Evolutionary conservation across 2,888 invertebrate species (phyloP).

Genomic region (Sinotaia quadrata): DNA sequence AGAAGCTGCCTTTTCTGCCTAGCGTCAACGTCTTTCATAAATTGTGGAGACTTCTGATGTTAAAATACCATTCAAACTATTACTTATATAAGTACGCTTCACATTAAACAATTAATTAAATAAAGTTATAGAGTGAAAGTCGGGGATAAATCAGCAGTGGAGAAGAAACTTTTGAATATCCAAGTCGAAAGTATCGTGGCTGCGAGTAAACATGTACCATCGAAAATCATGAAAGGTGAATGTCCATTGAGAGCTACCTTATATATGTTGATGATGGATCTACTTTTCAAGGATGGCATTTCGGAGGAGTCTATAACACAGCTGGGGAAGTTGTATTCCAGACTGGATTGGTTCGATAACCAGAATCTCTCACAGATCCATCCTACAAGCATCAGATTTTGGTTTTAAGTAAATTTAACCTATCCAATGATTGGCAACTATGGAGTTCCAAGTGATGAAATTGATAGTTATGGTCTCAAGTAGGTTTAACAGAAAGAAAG

Average conservation of each 20-base stretch:
- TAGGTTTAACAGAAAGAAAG: no score
- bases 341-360: conserved; percentile 99
- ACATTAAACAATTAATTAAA: no score
- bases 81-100: no score
- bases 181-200: no score
- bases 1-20: conserved; percentile 82
- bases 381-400: conserved; percentile 96
- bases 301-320: conserved; percentile 83
- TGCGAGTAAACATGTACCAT: no score
- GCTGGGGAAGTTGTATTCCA: conserved; percentile 99
- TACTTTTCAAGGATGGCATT: conserved; percentile 83
- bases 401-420: conserved; percentile 93
- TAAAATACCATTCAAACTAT: no score
- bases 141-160: no score
- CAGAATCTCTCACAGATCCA: conserved; percentile 98
- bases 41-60: no score
- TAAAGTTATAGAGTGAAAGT: no score
- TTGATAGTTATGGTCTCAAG: no score
- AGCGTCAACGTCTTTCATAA: conserved; percentile 40
- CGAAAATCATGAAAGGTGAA: no score
- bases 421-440: conserved; percentile 99
- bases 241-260: conserved; percentile 41
- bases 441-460: conserved; percentile 85
- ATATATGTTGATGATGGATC: conserved; percentile 78
- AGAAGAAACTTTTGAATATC: no score